Percentiles rank a stretch among this genome's conserved stretches.
Conservation (phyloP, 2,113 vertebrate genomes). For the Stegastes partitus region DNA sequence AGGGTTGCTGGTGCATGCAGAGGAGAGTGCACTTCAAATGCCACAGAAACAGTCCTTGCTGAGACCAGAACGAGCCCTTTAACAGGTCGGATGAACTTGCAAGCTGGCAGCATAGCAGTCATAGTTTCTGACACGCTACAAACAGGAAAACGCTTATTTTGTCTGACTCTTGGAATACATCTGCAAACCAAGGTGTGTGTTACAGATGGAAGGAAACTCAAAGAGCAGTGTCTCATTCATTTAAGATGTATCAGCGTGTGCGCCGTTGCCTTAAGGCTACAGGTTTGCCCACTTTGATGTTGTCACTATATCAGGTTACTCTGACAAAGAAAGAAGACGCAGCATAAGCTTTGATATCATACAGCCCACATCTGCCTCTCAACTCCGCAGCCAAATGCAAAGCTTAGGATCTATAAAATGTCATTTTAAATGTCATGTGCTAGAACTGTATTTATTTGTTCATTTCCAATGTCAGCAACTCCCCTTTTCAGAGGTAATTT, state of each 20-base stretch:
- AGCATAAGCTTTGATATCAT: slow-evolving; percentile 37
- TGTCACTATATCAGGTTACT: slow-evolving; percentile 37
- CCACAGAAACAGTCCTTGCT: slow-evolving; percentile 36
- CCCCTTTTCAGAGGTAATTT: slow-evolving; percentile 59
- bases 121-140: slow-evolving; percentile 11
- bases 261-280: slow-evolving; percentile 30
- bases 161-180: slow-evolving; percentile 4
- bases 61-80: slow-evolving; percentile 40
- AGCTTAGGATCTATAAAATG: slow-evolving; percentile 60
- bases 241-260: slow-evolving; percentile 20
- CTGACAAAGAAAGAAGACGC: slow-evolving; percentile 22
- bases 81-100: slow-evolving; percentile 36
- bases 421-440: slow-evolving; percentile 73
- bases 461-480: slow-evolving; percentile 61
- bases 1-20: slow-evolving; percentile 38
- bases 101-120: slow-evolving; percentile 22
- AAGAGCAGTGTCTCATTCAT: slow-evolving; percentile 16
- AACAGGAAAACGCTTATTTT: slow-evolving; percentile 33
- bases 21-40: slow-evolving; percentile 42
- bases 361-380: slow-evolving; percentile 32
- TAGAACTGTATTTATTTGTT: slow-evolving; percentile 73
- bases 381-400: slow-evolving; percentile 21
- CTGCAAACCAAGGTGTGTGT: slow-evolving; percentile 15
- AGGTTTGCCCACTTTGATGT: slow-evolving; percentile 53
- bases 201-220: slow-evolving; percentile 6